phyloP scores from a whole-genome alignment of 2,797 vertebrate species.

The Silurus lanzhouensis region DNA sequence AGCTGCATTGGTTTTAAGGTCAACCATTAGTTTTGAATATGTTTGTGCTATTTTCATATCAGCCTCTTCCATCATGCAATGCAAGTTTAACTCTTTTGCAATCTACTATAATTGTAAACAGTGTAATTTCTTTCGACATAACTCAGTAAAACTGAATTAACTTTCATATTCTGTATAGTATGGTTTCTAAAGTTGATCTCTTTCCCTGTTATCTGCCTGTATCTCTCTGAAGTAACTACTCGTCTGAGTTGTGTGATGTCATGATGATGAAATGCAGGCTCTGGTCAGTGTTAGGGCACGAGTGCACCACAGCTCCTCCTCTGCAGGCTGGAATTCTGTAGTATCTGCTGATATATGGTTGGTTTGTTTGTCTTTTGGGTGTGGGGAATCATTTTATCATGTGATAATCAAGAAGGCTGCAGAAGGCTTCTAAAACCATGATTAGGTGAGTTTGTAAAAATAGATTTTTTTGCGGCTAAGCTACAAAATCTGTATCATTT shows the following conservation, averaged over 20 bases:
- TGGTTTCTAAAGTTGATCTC: not conserved
- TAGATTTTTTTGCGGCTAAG: not conserved
- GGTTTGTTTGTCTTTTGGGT: conserved; percentile 51
- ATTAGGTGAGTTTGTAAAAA: not conserved
- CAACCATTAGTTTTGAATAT: not conserved
- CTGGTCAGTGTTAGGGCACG: conserved; percentile 44
- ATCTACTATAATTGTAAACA: not conserved
- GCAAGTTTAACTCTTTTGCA: not conserved
- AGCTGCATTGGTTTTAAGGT: not conserved
- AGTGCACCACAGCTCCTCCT: conserved; percentile 33
- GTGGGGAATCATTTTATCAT: conserved; percentile 38
- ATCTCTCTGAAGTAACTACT: conserved; percentile 2
- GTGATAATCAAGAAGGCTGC: conserved; percentile 14
- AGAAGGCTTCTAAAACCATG: not conserved
- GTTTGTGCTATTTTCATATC: not conserved
- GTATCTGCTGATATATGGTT: conserved; percentile 45
- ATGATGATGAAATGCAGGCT: conserved; percentile 51
- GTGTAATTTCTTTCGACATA: not conserved
- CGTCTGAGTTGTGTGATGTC: conserved; percentile 41
- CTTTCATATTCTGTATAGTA: not conserved
- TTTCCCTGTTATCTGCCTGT: conserved; percentile 6
- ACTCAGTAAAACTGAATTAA: not conserved
- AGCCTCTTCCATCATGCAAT: not conserved
- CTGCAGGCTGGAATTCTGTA: conserved; percentile 47
- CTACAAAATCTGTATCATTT: not conserved